Base-by-base conservation (phyloP, 2,113 vertebrate genomes). In the Gobius niger region DNA sequence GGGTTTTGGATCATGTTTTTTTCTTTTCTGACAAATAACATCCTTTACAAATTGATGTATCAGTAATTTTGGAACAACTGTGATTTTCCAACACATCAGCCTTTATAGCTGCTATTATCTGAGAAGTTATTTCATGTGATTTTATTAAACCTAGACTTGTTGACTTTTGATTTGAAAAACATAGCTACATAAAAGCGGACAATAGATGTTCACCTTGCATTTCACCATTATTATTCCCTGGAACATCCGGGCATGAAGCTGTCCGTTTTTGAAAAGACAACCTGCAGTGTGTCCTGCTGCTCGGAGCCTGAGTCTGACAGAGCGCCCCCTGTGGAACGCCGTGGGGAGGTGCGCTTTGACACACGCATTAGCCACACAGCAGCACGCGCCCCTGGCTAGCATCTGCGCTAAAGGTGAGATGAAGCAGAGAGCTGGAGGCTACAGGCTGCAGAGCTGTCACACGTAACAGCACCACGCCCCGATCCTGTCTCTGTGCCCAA, bases 241-340 rank as follows among this genome's bases (percentile, higher is more conserved):
- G 10, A 15, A 7, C 56, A 12, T 69, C 47, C 11, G 54, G 64
- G 72, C 61, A 57, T 62, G 42, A 66, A 50, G n/a, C 60, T 16
- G 63, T 59, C 62, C 59, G 63, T 70, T 56, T 67, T 44, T 68
- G 44, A 44, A 53, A 72, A 51, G 47, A 50, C 34, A 60, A 74
- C 67, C 68, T 67, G 49, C 73, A 65, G 68, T 59, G 68, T 52
- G 15, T 42, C 50, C 65, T 53, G 64, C 74, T 71, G 51, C 53
- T 65, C 44, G 16, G 13, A 44, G 65, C 67, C 19, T 47, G 47
- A 50, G 67, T 19, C 65, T 78, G 69, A 75, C 65, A 62, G 47
- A 73, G 64, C 19, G 44, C 16, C 53, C 50, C 67, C 12, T 7
- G 51, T 73, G 75, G 73, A 44, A 14, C 60, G 16, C 6, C 9